Conservation (phyloP, 1,140 invertebrate genomes). For the Aphidius ervi region DNA sequence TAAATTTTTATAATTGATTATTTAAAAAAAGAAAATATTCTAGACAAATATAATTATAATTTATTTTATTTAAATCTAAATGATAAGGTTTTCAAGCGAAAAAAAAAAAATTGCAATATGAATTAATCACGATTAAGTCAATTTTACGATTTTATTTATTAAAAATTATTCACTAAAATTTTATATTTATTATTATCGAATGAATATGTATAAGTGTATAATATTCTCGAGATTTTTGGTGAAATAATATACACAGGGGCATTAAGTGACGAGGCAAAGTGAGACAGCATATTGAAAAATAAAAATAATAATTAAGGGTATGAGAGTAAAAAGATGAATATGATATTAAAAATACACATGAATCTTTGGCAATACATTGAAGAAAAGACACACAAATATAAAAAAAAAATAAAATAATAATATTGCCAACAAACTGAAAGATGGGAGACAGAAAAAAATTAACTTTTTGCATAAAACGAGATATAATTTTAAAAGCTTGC, state of each 20-base stretch:
- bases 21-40: background rate
- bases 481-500: conserved; percentile 50
- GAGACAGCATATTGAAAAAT: no score
- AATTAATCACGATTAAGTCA: no score
- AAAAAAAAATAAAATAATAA: background rate
- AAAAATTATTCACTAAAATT: no score
- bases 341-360: background rate
- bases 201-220: no score
- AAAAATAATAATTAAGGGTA: no score
- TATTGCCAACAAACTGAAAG: background rate
- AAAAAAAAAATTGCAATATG: background rate
- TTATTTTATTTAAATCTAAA: no score
- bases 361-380: background rate
- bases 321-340: background rate
- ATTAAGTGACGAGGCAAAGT: no score
- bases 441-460: conserved; percentile 28
- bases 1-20: background rate
- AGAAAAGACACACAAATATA: background rate
- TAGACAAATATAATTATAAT: background rate
- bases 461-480: conserved; percentile 48
- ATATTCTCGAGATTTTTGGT: no score
- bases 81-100: background rate
- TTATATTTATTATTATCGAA: no score
- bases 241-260: no score
- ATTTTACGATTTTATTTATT: no score